Percentiles rank a stretch among this genome's conserved stretches.
Evolutionary conservation across 2,113 vertebrate species (phyloP).

Genomic region (human (Homo sapiens)): GRCh38 chr3:167126001-167126500

Average conservation of each 20-base stretch:
- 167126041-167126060: background rate
- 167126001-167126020: background rate
- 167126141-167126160: background rate
- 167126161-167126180: background rate
- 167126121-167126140: background rate
- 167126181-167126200: background rate
- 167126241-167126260: background rate
- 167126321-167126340: background rate
- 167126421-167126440: background rate
- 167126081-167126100: background rate
- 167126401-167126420: background rate
- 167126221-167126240: background rate
- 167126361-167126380: background rate
- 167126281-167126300: background rate
- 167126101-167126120: background rate
- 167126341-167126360: background rate
- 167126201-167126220: background rate
- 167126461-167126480: background rate
- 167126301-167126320: background rate
- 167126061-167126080: background rate
- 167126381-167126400: background rate
- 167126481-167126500: background rate
- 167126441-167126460: background rate
- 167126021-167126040: background rate
- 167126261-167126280: background rate